These are phyloP conservation scores for Lepus americanus DNA, from an alignment of 2,113 vertebrate species.

Conservation along the genomic window DNA sequence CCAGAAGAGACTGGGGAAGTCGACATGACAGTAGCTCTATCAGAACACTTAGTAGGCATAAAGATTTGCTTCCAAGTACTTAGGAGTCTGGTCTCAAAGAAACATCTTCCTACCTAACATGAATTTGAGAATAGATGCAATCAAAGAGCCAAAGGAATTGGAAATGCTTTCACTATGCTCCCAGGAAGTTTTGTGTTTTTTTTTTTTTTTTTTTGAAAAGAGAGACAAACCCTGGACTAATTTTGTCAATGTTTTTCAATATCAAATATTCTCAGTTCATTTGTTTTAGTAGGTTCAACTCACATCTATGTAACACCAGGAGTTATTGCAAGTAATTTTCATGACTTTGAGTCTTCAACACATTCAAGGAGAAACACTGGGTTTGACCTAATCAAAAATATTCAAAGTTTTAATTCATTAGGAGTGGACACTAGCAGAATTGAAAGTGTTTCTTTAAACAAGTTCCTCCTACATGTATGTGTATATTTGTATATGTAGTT, in stretches of 20 bases:
- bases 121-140: background rate
- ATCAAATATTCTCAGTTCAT: conserved; percentile 45
- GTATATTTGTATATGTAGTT: no score
- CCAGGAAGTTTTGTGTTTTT: background rate
- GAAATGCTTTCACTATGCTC: background rate
- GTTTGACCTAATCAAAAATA: conserved; percentile 7
- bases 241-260: background rate
- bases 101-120: background rate
- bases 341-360: background rate
- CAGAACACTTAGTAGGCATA: background rate
- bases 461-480: background rate
- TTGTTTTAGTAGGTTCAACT: background rate
- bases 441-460: no score
- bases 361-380: conserved; percentile 30
- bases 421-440: no score
- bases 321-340: background rate
- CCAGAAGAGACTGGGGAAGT: background rate
- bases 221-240: background rate
- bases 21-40: background rate
- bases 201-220: no score
- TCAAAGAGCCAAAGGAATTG: conserved; percentile 19
- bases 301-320: conserved; percentile 12
- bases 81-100: background rate
- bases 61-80: background rate
- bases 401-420: background rate